phyloP scores from a whole-genome alignment of 1,140 invertebrate genomes.

The Trichoplusia ni region DNA sequence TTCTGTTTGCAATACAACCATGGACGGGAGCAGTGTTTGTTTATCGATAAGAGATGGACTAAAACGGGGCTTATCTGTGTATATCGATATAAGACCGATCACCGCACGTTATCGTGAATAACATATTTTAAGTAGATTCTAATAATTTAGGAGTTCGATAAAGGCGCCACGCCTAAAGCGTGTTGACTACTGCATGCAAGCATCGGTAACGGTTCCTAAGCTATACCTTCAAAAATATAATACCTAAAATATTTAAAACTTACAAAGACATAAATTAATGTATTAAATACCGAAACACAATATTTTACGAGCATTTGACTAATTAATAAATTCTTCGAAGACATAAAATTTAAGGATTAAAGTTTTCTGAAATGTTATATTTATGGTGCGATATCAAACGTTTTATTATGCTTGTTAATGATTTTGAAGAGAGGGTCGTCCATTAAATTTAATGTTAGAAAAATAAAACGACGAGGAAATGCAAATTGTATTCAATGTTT shows the following conservation, averaged over 20 bases:
- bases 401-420: neutral
- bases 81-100: conserved; percentile 40
- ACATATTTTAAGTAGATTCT: conserved; percentile 35
- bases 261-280: neutral
- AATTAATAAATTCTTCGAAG: conserved; percentile 1
- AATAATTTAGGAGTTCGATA: conserved; percentile 35
- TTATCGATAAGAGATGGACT: conserved; percentile 49
- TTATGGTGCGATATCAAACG: neutral
- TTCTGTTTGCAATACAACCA: conserved; percentile 24
- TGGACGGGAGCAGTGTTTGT: conserved; percentile 59
- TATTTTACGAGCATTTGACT: neutral
- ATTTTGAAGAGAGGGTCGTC: neutral
- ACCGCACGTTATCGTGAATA: conserved; percentile 32
- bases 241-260: conserved; percentile 1
- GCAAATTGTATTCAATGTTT: no score
- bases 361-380: neutral
- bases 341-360: neutral
- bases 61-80: conserved; percentile 37
- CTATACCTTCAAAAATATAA: neutral
- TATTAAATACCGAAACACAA: neutral
- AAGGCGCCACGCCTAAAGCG: conserved; percentile 31
- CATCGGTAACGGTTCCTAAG: neutral
- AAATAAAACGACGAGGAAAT: no score
- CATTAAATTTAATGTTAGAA: neutral
- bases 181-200: neutral